Evolutionary conservation across 2,113 vertebrate species (phyloP), one percentile per base, ranked within the genome.

Genomic region (Rhea pennata): DNA sequence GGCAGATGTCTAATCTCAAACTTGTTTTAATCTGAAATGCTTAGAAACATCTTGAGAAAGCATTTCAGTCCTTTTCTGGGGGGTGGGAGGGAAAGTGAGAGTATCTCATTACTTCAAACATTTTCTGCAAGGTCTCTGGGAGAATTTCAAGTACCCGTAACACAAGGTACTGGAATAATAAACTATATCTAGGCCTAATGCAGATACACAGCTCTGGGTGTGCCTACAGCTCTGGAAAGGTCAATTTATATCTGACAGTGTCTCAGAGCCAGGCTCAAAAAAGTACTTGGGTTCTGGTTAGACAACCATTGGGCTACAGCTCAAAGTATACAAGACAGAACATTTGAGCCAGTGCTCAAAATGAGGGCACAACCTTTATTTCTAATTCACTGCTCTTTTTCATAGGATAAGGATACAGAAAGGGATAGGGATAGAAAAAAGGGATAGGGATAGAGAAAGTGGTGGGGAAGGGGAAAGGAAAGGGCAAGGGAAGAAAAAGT

Each of bases 11-110:
- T 40, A 71, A 88, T 46, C 36, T 94, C 75, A 58, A 78, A 77
- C 39, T 36, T 56, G 3, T 76, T 84, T 75, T 72, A 83, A 70
- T 75, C 53, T 93, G 50, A 42, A 26, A 71, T 58, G 11, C 12
- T 73, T 88, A 69, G 77, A 91, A 84, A 85, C 24, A 87, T 91
- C 92, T 80, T 75, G 20, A 78, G n/a, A 65, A 81, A 79, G 15
- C n/a, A 83, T 67, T 87, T 88, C 12, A 58, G 10, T 3, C 16
- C 42, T 74, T 84, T 87, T 64, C 29, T 53, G 3, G 36, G 36
- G 36, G 36, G 36, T 36, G 36, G 36, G 54, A 56, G 24, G 12
- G 8, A 92, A 77, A 9, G 23, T 5, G 12, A 80, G 5, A 72
- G 42, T 66, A 78, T 33, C 66, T 92, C 56, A 24, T 86, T 39